Base-by-base conservation (phyloP, 2,888 invertebrate species). In the Adelphocoris suturalis region DNA sequence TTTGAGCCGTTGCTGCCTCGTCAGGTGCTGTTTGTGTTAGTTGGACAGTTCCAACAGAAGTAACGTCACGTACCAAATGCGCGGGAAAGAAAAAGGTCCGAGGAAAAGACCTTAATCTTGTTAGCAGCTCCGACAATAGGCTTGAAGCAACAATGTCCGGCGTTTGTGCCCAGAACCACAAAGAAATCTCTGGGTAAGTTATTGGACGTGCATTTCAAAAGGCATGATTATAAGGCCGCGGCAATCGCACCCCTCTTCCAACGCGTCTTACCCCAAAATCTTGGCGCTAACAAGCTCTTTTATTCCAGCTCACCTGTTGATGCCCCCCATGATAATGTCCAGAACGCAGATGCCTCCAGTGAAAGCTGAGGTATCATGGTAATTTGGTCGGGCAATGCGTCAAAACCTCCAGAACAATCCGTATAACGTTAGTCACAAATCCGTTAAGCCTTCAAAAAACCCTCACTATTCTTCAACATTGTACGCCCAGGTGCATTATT, bases 341-440 rank as follows among this genome's bases (percentile, higher is more conserved):
- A 76, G 76, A 47, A 78, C 7, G 78, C 78, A 47, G 78, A 78
- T 68, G 68, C 68, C 23, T 61, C 61, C 52, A n/a, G 37, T 57
- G 57, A n/a, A 57, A 57, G 57, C 16, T 19, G 68, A 9, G 68
- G 68, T 68, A 68, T 68, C 68, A 68, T 68, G 68, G 68, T 78
- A 46, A 47, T 78, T 37, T 78, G 37, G 78, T 13, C 76, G 37
- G 5, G 37, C n/a, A 0, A 76, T 37, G 76, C 37, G 46, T 78
- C 78, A 78, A 78, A 78, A 37, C 78, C 75, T 75, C n/a, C 78
- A 78, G 78, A 78, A 78, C 78, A 46, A 78, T 47, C 37, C 78
- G 16, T 47, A 46, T 68, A 7, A 68, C 68, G 68, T 68, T 23
- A 68, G 68, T 68, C 68, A 23, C 68, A 68, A 68, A 68, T 68